phyloP scores from a whole-genome alignment of 2,113 vertebrate genomes.

The Hylia prasina region DNA sequence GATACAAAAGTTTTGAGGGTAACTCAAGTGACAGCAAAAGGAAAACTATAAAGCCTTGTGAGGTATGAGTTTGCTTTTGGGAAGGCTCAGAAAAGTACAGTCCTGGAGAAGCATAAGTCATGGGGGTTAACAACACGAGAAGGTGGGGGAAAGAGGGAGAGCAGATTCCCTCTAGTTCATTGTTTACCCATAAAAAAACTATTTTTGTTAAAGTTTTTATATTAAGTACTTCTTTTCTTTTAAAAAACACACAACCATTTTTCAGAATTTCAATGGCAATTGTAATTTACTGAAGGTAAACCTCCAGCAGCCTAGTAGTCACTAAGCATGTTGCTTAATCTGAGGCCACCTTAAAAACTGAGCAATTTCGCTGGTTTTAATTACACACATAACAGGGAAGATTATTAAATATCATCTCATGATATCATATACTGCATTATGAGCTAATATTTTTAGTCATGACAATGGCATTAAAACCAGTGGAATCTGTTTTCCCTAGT shows the following conservation, averaged over 20 bases:
- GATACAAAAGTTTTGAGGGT: not conserved
- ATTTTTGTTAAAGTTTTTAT: not conserved
- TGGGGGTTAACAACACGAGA: rapidly evolving
- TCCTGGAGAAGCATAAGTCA: not conserved
- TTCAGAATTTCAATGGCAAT: not conserved
- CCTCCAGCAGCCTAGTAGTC: not conserved
- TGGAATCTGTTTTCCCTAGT: not conserved
- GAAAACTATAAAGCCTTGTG: not conserved
- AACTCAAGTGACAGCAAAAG: not conserved
- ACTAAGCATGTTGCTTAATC: not conserved
- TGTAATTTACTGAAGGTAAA: not conserved
- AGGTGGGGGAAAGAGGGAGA: not conserved
- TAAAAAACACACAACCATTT: not conserved
- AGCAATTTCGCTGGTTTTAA: not conserved
- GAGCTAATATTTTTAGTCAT: not conserved
- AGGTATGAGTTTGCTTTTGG: not conserved
- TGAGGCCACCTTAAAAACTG: not conserved
- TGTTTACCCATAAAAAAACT: not conserved
- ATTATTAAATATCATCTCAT: not conserved
- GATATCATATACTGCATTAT: not conserved
- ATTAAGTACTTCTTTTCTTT: not conserved
- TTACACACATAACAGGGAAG: not conserved
- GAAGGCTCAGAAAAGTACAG: not conserved
- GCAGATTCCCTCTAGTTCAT: not conserved
- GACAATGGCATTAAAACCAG: not conserved